Base-by-base conservation (phyloP, 2,797 vertebrate species). In the Enteromius fasciolatus region DNA sequence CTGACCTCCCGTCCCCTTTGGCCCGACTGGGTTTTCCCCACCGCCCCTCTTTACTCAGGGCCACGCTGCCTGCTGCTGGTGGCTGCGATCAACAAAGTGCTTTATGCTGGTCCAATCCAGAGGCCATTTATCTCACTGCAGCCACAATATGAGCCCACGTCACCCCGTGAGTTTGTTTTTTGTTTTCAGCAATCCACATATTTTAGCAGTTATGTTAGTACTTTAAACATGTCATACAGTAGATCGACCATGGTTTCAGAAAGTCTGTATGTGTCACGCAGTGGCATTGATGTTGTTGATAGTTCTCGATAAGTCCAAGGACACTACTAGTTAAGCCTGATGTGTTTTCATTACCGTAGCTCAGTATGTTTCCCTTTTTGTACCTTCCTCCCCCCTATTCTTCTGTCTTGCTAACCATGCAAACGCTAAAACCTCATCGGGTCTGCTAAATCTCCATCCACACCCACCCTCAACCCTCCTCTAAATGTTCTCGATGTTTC, bases 321-420 rank as follows among this genome's bases (percentile, higher is more conserved):
- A 66, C 54, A 52, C 28, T 61, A 14, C 28, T 76, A 77, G 81
- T 59, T 61, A 83, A 77, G 63, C 77, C 28, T 57, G 25, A 72
- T 86, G 78, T 83, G 78, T 50, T 77, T 83, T 84, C 73, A 83
- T 83, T 70, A 83, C 63, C 66, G 0, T 50, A 77, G 86, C 81
- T 87, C 78, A 86, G 84, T 83, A 11, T 85, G 84, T 86, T 61
- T 86, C 76, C 75, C 66, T 78, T 83, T 86, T 84, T 89, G 59
- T 86, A 41, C 78, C 39, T 66, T 66, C 31, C 57, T 25, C 61
- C 68, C n/a, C 17, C 15, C 75, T 23, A 50, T 18, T 48, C 78
- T 23, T 44, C 76, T 7, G 48, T 80, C 23, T 39, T 77, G 63
- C 78, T 79, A 48, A 25, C 39, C 59, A 36, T 59, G 28, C 59